Base-by-base conservation (phyloP, 2,888 invertebrate genomes). In the Aporophyla nigra region DNA sequence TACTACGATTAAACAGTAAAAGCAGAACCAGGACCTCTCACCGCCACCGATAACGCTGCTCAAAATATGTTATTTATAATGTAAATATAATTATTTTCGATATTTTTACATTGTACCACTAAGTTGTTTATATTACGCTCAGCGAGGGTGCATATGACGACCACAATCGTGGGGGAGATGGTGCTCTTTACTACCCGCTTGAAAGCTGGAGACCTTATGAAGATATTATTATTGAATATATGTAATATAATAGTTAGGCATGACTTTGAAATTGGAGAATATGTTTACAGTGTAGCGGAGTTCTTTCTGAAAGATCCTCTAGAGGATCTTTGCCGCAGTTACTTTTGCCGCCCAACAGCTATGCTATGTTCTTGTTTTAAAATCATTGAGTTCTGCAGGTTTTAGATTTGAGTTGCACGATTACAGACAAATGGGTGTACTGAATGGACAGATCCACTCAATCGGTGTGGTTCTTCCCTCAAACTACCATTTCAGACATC, bases 101-200 rank as follows among this genome's bases (percentile, higher is more conserved):
- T 81, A 71, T 81, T 81, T 81, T 81, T 61, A 81, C 65, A 69
- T 68, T 68, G 58, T 62, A 70, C 65, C 62, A 40, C 14, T 62
- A 43, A 77, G 12, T 61, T 81, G 81, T 82, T 82, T 83, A 82
- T 49, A 46, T 71, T 71, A 75, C 21, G 70, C 79, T 67, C 70
- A 51, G 66, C 33, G 51, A 61, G 83, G 70, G 83, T 68, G 67
- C 66, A 77, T 71, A 58, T 54, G 56, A 76, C 68, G 56, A 81
- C 58, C 78, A 58, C 69, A 82, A 49, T 33, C 69, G 73, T 71
- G 73, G 84, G 84, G 80, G 80, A 73, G 66, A 56, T 69, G 59
- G 10, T 19, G 46, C 58, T 62, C 27, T 56, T 66, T 16, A 33
- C 43, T 56, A n/a, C 14, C 61, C 27, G 24, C 7, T 14, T 56